These are phyloP conservation scores for Bibio marci DNA, from an alignment of 2,888 invertebrate species.

Conservation along the genomic window DNA sequence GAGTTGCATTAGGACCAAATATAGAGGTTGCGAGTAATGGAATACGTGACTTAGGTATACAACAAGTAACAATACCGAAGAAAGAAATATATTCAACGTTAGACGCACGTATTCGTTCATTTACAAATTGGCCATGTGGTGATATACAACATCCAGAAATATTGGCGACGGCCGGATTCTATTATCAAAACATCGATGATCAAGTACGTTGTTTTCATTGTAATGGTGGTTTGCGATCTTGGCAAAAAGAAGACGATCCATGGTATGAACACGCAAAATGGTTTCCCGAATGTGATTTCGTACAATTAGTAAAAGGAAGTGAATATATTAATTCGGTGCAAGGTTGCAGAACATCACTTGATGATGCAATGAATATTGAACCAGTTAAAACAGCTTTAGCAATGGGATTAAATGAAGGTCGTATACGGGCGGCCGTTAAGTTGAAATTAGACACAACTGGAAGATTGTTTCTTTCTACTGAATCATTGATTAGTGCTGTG, in stretches of 20 bases:
- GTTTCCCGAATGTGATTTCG: constrained; percentile 79
- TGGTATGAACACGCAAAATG: constrained; percentile 90
- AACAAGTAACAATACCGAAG: constrained; percentile 35
- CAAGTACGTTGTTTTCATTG: constrained; percentile 83
- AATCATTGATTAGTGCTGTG: constrained; percentile 55
- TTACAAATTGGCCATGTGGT: constrained; percentile 56
- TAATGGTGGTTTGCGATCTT: constrained; percentile 77
- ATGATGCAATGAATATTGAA: constrained; percentile 29
- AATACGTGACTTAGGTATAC: constrained; percentile 37
- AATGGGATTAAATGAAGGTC: constrained; percentile 40
- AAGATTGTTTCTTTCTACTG: constrained; percentile 43
- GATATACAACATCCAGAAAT: constrained; percentile 57
- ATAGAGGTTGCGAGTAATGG: constrained; percentile 28
- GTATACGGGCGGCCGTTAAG: constrained; percentile 38
- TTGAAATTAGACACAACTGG: constrained; percentile 40
- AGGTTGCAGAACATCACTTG: constrained; percentile 16
- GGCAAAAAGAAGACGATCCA: constrained; percentile 80
- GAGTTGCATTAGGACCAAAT: constrained; percentile 26
- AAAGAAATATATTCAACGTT: constrained; percentile 49
- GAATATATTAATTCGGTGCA: constrained; percentile 43
- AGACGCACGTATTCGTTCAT: constrained; percentile 52
- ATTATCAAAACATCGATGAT: constrained; percentile 56
- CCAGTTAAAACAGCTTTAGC: constrained; percentile 36
- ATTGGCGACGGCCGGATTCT: constrained; percentile 78
- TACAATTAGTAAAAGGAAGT: constrained; percentile 63